Base-by-base conservation (phyloP, 2,888 invertebrate species). In the Megalurothrips usitatus region DNA sequence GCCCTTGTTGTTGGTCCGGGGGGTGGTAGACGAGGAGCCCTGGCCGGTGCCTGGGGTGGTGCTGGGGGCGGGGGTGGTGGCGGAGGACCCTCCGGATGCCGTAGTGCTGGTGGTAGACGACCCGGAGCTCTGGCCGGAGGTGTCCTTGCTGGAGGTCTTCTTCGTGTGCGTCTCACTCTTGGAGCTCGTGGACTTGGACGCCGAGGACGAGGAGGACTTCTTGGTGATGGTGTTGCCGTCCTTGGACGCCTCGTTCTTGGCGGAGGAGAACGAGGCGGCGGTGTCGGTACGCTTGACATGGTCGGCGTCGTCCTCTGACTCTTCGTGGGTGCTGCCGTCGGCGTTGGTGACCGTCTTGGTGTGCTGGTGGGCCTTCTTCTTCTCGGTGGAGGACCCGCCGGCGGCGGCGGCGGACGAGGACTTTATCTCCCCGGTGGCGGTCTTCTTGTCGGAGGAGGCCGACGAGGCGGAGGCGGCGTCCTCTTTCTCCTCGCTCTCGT, bases 351-450 rank as follows among this genome's bases (percentile, higher is more conserved):
- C 23, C 26, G 1, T 26, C 68, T 75, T 75, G 26, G 9, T 26
- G 26, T 10, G 8, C 23, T 75, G 23, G 68, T 75, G 23, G 68
- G 9, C 9, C 23, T 23, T 75, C 68, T 75, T 75, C 68, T 75
- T 75, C 11, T 75, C 68, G 26, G 68, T 23, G 26, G 68, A 75
- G 68, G 68, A 26, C 23, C 23, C 68, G 68, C 26, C 68, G 23
- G 68, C 68, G 11, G 68, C 68, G 68, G 68, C 68, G 23, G 68
- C 68, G 68, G 68, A 75, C 1, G 68, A 75, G 26, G 68, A 75
- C 68, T 75, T 75, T 3, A 1, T 75, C 23, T 26, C 23, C 23
- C 68, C 26, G 68, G n/a, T 26, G 68, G 23, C 68, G 26, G 68
- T 75, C 23, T 75, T 23, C 68, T 75, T 75, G 68, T 75, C 26